Base-by-base conservation (phyloP, 1,140 invertebrate species). In the Scylla paramamosain region DNA sequence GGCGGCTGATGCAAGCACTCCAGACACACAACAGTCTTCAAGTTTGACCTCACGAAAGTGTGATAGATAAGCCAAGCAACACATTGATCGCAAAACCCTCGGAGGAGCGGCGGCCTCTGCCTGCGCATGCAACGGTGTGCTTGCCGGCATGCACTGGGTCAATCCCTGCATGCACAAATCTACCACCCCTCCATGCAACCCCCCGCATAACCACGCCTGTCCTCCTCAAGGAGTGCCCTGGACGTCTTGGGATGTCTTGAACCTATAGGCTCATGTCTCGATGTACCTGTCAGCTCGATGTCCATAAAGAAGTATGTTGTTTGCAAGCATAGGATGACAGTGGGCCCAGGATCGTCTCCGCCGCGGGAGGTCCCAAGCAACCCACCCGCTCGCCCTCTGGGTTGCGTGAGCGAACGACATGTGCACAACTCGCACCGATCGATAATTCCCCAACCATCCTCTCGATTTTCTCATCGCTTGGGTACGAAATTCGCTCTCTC, bases 141-240 rank as follows among this genome's bases (percentile, higher is more conserved):
- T 94, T 94, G 93, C 93, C 93, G 93, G 93, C 93, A 94, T 94
- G 93, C 93, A 94, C 93, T 94, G 93, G 93, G 93, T 94, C 93
- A 94, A 94, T 94, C 93, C 93, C 89, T 94, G 93, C 93, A 94
- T 94, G 93, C 93, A 94, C 88, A 94, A 94, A 94, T 94, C 93
- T 91, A 94, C 93, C 88, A 94, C 93, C 93, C 93, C 93, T 94
- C 93, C 93, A 90, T 83, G 39, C 88, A 91, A 45, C 67, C 93
- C 86, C 93, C 93, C 89, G 39, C 82, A 83, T 29, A 83, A 91
- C 88, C 88, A 82, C 88, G 91, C 48, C 77, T 32, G 86, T 14
- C 92, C 92, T 86, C 59, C 84, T 86, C 92, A 93, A 31, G 83
- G 46, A 86, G 48, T 87, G 4, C 16, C 83, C 29, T 39, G 48